Conservation (phyloP, 2,113 vertebrate species). For the Oxyruncus cristatus region DNA sequence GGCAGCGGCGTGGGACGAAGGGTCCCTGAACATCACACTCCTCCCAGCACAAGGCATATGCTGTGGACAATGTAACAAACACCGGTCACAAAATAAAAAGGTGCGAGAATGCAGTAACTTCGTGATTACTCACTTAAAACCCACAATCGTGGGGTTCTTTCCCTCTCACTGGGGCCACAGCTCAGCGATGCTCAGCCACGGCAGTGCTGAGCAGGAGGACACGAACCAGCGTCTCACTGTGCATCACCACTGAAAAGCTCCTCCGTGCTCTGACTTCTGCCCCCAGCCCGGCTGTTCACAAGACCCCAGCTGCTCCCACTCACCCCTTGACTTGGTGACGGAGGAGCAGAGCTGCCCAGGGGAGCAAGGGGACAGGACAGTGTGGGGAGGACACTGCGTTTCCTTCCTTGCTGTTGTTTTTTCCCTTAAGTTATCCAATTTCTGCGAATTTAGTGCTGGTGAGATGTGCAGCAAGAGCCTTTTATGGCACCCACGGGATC, state of each 20-base stretch:
- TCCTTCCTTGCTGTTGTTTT: not conserved
- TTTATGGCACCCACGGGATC: not conserved
- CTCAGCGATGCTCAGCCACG: rapidly evolving
- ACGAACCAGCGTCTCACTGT: rapidly evolving
- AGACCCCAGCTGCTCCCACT: not conserved
- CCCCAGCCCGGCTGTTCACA: not conserved
- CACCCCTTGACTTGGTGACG: not conserved
- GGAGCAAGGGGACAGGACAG: constrained; percentile 10
- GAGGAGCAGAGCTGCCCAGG: not conserved
- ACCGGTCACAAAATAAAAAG: rapidly evolving
- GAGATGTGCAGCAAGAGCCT: not conserved
- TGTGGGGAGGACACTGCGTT: not conserved
- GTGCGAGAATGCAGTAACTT: rapidly evolving
- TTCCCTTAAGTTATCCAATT: not conserved
- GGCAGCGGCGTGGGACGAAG: not conserved
- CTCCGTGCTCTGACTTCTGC: not conserved
- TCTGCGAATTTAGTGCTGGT: not conserved
- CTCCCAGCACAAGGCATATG: not conserved
- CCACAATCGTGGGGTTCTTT: rapidly evolving
- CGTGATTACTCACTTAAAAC: rapidly evolving
- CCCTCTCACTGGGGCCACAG: rapidly evolving
- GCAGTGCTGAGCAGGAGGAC: not conserved
- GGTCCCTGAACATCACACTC: not conserved
- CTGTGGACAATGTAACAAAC: rapidly evolving
- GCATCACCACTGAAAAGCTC: rapidly evolving